These are phyloP conservation scores for Melanocharis versteri DNA, from an alignment of 2,113 vertebrate genomes.

Conservation along the genomic window DNA sequence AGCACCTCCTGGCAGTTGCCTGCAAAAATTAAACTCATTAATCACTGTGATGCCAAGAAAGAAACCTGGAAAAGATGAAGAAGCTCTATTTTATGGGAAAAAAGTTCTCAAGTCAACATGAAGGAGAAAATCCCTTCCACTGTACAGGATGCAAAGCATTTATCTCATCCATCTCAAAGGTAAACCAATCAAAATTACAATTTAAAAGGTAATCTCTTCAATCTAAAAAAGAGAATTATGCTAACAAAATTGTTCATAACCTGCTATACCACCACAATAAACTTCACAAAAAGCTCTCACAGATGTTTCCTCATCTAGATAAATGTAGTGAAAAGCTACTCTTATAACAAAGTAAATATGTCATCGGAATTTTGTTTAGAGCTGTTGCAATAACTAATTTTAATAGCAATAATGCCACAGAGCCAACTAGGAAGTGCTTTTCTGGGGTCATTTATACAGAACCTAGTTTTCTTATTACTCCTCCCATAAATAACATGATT, in stretches of 20 bases:
- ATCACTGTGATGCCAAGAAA: constrained; percentile 68
- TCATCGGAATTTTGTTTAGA: neutral
- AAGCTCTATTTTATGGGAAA: constrained; percentile 20
- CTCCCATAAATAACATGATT: neutral
- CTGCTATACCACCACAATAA: neutral
- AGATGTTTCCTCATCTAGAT: neutral
- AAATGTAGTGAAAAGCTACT: neutral
- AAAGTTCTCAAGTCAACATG: neutral
- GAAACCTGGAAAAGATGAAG: constrained; percentile 43
- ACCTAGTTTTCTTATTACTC: neutral
- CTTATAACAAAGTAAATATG: neutral
- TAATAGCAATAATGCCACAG: neutral
- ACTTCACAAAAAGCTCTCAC: neutral
- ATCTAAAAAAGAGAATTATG: neutral
- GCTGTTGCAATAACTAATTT: neutral
- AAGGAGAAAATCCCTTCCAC: neutral
- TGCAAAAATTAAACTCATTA: constrained; percentile 77
- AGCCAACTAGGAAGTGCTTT: neutral
- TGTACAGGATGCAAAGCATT: neutral
- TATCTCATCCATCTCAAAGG: neutral
- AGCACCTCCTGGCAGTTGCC: constrained; percentile 72
- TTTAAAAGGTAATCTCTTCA: neutral
- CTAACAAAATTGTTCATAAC: neutral
- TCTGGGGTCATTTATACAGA: neutral
- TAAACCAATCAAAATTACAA: neutral